Evolutionary conservation across 2,888 invertebrate species (phyloP).

Genomic region (Hypena proboscidalis): DNA sequence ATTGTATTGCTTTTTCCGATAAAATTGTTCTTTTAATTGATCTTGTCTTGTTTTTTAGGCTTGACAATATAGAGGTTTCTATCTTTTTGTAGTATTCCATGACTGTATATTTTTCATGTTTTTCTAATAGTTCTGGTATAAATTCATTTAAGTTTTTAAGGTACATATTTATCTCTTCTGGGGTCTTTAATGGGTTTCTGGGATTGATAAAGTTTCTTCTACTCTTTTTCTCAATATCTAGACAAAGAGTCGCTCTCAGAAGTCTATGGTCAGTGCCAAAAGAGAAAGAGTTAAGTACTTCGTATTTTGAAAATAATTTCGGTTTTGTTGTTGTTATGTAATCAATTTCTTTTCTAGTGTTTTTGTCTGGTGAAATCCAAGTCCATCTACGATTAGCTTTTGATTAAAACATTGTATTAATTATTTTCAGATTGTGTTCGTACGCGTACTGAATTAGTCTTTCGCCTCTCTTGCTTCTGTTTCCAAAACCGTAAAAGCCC

Average conservation of each 20-base stretch:
- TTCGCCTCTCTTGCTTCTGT: too few species aligned
- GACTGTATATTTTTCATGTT: background rate
- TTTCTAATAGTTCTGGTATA: conserved; percentile 11
- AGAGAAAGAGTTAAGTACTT: conserved; percentile 20
- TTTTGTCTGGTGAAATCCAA: too few species aligned
- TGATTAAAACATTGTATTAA: too few species aligned
- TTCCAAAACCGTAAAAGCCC: too few species aligned
- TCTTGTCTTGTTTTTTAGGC: conserved; percentile 1
- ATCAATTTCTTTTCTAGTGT: conserved; percentile 3
- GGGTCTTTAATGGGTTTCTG: background rate
- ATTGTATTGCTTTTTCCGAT: too few species aligned
- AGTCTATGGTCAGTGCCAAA: conserved; percentile 29
- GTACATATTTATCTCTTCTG: conserved; percentile 18
- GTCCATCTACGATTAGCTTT: too few species aligned
- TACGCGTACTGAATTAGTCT: too few species aligned
- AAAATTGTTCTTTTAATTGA: background rate
- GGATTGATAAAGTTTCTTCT: background rate
- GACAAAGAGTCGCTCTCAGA: conserved; percentile 19
- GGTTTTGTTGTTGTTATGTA: conserved; percentile 13
- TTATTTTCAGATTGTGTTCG: too few species aligned
- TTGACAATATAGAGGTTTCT: conserved; percentile 4
- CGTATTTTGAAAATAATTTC: conserved; percentile 14
- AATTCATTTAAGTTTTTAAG: conserved; percentile 12
- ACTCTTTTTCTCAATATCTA: background rate
- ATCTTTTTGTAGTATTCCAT: conserved; percentile 23